A percentile compares a stretch with the other conserved stretches of the same genome.
These are phyloP conservation scores for Oxyura jamaicensis DNA, from an alignment of 2,113 vertebrate species.

Conservation along the genomic window DNA sequence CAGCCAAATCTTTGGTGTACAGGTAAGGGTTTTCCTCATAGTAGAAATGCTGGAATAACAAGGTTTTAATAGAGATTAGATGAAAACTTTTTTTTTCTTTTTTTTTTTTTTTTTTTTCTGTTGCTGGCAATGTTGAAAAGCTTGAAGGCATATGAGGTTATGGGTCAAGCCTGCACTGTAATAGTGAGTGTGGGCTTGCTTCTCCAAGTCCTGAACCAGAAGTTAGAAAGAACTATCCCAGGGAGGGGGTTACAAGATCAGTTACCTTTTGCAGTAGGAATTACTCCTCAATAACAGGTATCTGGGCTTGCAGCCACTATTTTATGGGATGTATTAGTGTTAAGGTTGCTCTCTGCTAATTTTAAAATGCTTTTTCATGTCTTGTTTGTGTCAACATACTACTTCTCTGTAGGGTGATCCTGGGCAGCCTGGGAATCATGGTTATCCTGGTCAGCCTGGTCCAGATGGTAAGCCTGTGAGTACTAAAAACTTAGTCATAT, in stretches of 20 bases:
- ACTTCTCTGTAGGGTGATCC: conserved; percentile 82
- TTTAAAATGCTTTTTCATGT: not conserved
- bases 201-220: not conserved
- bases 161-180: not conserved
- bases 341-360: not conserved
- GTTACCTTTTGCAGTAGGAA: not conserved
- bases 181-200: not conserved
- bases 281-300: not conserved
- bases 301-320: not conserved
- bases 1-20: not conserved
- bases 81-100: not conserved
- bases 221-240: not conserved
- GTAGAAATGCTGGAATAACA: not conserved
- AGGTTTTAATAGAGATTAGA: not conserved
- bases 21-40: not conserved
- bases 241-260: not conserved
- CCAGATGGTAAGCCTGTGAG: conserved; percentile 99
- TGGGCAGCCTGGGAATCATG: conserved; percentile 83
- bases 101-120: not conserved
- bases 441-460: conserved; percentile 90
- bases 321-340: not conserved
- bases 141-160: not conserved
- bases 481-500: conserved; percentile 92
- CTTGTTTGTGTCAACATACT: not conserved
- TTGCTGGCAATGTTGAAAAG: not conserved